Conservation (phyloP, 2,113 vertebrate genomes). For the Rhineura floridana region DNA sequence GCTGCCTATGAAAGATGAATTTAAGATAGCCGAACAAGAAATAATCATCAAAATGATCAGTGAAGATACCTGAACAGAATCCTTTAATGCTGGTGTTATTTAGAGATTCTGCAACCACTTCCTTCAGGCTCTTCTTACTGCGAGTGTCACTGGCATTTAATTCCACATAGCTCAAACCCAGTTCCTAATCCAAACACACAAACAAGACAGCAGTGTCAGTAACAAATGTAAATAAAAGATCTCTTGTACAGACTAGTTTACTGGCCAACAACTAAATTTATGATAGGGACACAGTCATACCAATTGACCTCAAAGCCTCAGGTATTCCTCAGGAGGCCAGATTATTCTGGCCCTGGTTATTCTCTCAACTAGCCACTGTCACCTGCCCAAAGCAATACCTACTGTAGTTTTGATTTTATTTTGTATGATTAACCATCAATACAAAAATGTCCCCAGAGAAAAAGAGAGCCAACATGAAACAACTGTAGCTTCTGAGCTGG, state of each 20-base stretch:
- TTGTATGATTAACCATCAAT: background rate
- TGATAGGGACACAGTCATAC: too few relatives aligned
- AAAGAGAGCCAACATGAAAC: background rate
- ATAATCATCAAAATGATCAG: constrained; percentile 14
- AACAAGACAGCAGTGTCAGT: constrained; percentile 26
- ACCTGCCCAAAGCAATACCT: background rate
- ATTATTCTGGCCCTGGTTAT: background rate
- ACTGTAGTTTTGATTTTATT: background rate
- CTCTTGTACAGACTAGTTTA: background rate
- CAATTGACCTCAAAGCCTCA: background rate
- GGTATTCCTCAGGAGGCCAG: background rate
- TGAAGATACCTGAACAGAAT: constrained; percentile 86
- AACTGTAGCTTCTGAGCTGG: background rate
- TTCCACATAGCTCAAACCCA: constrained; percentile 95
- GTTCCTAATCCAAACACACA: constrained; percentile 78
- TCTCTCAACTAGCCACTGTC: background rate
- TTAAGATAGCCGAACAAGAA: background rate
- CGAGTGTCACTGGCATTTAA: constrained; percentile 96
- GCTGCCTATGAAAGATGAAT: constrained; percentile 15
- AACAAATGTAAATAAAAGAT: background rate
- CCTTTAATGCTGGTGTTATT: constrained; percentile 95
- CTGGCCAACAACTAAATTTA: too few relatives aligned
- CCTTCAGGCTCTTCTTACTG: constrained; percentile 92
- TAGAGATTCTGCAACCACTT: constrained; percentile 89
- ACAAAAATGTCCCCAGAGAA: background rate